Conservation (phyloP, 2,797 vertebrate species). For the Dallia pectoralis region DNA sequence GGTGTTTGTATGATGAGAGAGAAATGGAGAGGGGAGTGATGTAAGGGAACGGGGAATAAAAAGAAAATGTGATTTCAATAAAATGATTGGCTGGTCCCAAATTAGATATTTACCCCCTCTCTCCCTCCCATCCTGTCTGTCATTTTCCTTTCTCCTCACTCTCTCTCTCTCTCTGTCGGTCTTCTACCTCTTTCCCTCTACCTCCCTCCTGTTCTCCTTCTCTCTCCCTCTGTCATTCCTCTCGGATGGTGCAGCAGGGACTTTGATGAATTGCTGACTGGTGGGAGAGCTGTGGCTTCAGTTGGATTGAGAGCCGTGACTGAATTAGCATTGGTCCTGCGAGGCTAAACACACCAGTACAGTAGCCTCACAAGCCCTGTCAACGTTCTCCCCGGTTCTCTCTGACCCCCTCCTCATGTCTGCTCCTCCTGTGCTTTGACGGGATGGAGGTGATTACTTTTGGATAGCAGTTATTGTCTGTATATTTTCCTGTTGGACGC, state of each 20-base stretch:
- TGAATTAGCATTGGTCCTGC: background rate
- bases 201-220: background rate
- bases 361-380: background rate
- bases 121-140: conserved; percentile 18
- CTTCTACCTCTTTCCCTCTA: background rate
- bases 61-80: conserved; percentile 32
- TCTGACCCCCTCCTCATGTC: background rate
- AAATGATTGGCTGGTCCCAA: conserved; percentile 1
- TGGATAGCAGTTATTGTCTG: background rate
- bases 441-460: background rate
- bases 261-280: conserved; percentile 7
- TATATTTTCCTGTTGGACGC: background rate
- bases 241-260: conserved; percentile 8
- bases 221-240: conserved; percentile 12
- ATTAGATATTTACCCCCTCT: background rate
- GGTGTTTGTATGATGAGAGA: conserved; percentile 1
- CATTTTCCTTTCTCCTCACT: conserved; percentile 9
- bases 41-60: conserved; percentile 25
- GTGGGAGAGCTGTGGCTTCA: conserved; percentile 1
- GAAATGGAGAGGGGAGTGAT: conserved; percentile 12
- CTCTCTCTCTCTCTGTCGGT: background rate
- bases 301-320: background rate
- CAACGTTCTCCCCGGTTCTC: background rate
- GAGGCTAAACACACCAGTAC: conserved; percentile 9
- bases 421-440: background rate